These are phyloP conservation scores for Mormyrops boulengeri DNA, from an alignment of 2,797 vertebrate genomes.

Conservation along the genomic window DNA sequence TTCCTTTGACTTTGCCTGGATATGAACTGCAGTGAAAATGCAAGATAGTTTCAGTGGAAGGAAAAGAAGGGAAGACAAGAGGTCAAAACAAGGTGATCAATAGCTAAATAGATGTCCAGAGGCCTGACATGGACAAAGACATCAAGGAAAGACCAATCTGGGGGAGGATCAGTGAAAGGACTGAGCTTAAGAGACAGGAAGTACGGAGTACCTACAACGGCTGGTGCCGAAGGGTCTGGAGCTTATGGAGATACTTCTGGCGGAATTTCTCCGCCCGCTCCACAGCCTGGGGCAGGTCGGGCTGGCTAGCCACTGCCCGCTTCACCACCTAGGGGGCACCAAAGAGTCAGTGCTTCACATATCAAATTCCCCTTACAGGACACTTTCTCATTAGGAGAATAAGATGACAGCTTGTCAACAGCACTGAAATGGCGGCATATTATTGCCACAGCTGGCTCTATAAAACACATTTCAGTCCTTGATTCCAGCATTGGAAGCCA, in stretches of 20 bases:
- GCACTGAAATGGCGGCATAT: not conserved
- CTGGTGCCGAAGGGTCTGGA: conserved; percentile 87
- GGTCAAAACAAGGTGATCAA: not conserved
- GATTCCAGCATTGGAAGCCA: not conserved
- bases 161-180: not conserved
- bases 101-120: not conserved
- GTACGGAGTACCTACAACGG: conserved; percentile 77
- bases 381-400: not conserved
- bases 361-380: not conserved
- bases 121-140: not conserved
- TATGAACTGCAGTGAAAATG: not conserved
- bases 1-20: not conserved
- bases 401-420: not conserved
- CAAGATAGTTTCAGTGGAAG: not conserved
- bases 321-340: conserved; percentile 76
- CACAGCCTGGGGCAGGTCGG: conserved; percentile 67
- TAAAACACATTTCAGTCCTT: not conserved
- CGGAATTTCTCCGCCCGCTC: conserved; percentile 89
- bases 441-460: not conserved
- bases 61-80: not conserved
- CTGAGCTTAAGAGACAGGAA: not conserved
- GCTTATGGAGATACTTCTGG: conserved; percentile 90
- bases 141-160: not conserved
- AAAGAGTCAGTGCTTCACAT: not conserved
- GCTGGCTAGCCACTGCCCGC: conserved; percentile 86